Base-by-base conservation (phyloP, 2,113 vertebrate species). In the Myrmecophaga tridactyla region DNA sequence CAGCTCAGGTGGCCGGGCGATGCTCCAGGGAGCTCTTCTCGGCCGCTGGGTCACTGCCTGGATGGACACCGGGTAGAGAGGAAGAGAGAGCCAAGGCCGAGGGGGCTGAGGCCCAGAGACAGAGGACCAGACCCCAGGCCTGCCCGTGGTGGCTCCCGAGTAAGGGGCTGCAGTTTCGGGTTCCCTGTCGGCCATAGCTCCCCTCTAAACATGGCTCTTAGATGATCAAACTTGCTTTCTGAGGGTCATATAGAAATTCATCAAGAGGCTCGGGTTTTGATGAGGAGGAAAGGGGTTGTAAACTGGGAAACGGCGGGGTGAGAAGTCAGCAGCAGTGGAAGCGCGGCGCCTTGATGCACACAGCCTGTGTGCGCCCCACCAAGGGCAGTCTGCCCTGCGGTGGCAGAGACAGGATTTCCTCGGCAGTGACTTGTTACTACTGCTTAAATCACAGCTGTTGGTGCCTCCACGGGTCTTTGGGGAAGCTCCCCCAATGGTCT, bases 311-410 rank as follows among this genome's bases (percentile, higher is more conserved):
- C 7, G 10, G 63, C 65, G 15, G 15, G 4, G 29, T 21, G 27
- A 31, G n/a, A 7, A 2, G 18, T 13, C 17, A 0, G 7, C 8
- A 7, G 60, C n/a, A n/a, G n/a, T n/a, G n/a, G n/a, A n/a, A n/a
- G n/a, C n/a, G n/a, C n/a, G n/a, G n/a, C n/a, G n/a, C n/a, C n/a
- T n/a, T n/a, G n/a, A n/a, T n/a, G n/a, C n/a, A n/a, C n/a, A n/a
- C n/a, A n/a, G n/a, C n/a, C n/a, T n/a, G n/a, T n/a, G n/a, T n/a
- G n/a, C n/a, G n/a, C n/a, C n/a, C n/a, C n/a, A n/a, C n/a, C n/a
- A n/a, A n/a, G n/a, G n/a, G n/a, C n/a, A n/a, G n/a, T n/a, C n/a
- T n/a, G n/a, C n/a, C n/a, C n/a, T n/a, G n/a, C n/a, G n/a, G n/a
- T n/a, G n/a, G n/a, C n/a, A n/a, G n/a, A n/a, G n/a, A n/a, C n/a